These are phyloP conservation scores for Drosophila mimetica DNA, from an alignment of 2,888 invertebrate species.

Conservation along the genomic window DNA sequence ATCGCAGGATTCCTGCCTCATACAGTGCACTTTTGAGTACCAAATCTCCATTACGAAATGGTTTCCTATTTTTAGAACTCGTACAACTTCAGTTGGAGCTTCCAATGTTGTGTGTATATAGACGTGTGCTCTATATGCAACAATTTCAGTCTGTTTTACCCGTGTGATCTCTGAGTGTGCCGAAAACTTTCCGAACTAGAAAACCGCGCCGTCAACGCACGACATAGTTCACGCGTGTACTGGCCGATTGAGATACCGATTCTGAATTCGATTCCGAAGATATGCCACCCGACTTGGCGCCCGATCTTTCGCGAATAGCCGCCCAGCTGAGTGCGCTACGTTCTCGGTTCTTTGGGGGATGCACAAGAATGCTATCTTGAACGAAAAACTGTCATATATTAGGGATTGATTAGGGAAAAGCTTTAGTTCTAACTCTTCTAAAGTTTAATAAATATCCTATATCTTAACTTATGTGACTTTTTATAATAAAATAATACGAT, in stretches of 20 bases:
- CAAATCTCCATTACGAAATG: slow-evolving; percentile 62
- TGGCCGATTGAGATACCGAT: slow-evolving; percentile 35
- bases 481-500: neutral
- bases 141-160: slow-evolving; percentile 41
- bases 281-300: slow-evolving; percentile 16
- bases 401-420: too few species aligned
- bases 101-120: slow-evolving; percentile 17
- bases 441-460: too few species aligned
- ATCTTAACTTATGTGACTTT: too few species aligned
- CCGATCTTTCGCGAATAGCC: slow-evolving; percentile 8
- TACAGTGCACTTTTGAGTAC: slow-evolving; percentile 17
- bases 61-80: slow-evolving; percentile 60
- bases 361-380: too few species aligned
- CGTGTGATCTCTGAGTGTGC: slow-evolving; percentile 53
- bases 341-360: neutral
- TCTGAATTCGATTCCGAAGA: slow-evolving; percentile 19
- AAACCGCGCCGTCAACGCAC: slow-evolving; percentile 74
- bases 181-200: slow-evolving; percentile 60
- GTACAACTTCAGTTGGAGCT: slow-evolving; percentile 54
- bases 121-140: slow-evolving; percentile 24
- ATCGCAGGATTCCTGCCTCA: slow-evolving; percentile 27
- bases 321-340: slow-evolving; percentile 16
- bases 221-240: slow-evolving; percentile 78
- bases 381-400: too few species aligned
- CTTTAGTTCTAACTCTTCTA: too few species aligned